Percentiles rank a stretch among this genome's conserved stretches.
phyloP scores from a whole-genome alignment of 2,113 vertebrate species.

The Scatophagus argus region DNA sequence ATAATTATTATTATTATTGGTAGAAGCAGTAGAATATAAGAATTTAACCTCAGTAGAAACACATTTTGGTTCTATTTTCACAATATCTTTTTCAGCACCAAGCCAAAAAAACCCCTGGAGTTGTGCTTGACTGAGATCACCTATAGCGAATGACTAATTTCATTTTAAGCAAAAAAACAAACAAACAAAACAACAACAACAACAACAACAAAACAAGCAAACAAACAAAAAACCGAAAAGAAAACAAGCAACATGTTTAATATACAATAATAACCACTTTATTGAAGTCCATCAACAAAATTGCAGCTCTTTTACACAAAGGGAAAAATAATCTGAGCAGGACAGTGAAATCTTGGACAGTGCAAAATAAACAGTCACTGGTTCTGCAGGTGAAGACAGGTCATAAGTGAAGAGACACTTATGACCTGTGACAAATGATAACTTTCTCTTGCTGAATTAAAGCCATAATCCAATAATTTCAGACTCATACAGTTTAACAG shows the following conservation, averaged over 20 bases:
- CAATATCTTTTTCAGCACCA: neutral
- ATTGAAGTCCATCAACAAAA: constrained; percentile 48
- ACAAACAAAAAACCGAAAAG: neutral
- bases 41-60: too few relatives aligned
- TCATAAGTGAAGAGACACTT: neutral
- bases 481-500: constrained; percentile 12
- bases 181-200: too few relatives aligned
- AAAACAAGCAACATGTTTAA: constrained; percentile 12
- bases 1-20: too few relatives aligned
- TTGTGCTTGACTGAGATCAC: neutral
- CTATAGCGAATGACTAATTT: neutral
- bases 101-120: neutral
- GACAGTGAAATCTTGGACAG: constrained; percentile 1
- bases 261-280: constrained; percentile 56
- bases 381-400: constrained; percentile 22
- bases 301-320: constrained; percentile 27
- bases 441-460: constrained; percentile 8
- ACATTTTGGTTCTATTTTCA: neutral
- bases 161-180: too few relatives aligned
- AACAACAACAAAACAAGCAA: too few relatives aligned
- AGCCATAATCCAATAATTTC: neutral
- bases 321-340: constrained; percentile 4
- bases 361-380: neutral
- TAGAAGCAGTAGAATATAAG: too few relatives aligned
- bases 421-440: neutral